Evolutionary conservation across 2,888 invertebrate genomes (phyloP), one percentile per base, ranked within the genome.

Genomic region (Nymphalis c-album): DNA sequence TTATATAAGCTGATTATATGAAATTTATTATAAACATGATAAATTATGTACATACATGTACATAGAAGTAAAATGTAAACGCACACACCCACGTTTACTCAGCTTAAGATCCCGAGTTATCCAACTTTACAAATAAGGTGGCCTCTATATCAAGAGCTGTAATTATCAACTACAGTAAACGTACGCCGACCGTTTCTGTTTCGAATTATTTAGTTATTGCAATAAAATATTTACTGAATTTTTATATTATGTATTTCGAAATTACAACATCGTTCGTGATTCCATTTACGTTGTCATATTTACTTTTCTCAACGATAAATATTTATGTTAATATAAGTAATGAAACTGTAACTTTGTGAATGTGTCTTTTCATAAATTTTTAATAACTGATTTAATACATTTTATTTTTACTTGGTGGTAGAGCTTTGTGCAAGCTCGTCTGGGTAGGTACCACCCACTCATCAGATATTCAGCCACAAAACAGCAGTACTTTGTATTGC

Each of bases 111-210:
- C 53, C 53, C 53, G 17, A 7, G 17, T 55, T 31, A 55, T 31
- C 26, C 26, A 55, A 55, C 31, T 55, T 55, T 55, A 55, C 53
- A 31, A 55, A 55, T 55, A 55, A 55, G 53, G 53, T 31, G 17
- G 16, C 53, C 17, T 55, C 53, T 55, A 55, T 55, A 55, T 55
- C 31, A 17, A 31, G 53, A 22, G 26, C 17, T 26, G 50, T 55
- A 55, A 55, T 26, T 55, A 26, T 31, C 51, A 22, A 51, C 20
- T 51, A 16, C 0, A 22, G 13, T 51, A 7, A 55, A 22, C 26
- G 7, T 17, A 31, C 16, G 1, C 53, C 26, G 7, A n/a, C 17
- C 17, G 31, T 55, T 55, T 55, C 31, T 55, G 53, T 55, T 55
- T 31, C 1, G 17, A 55, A 55, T 55, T 55, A 31, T 55, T 55